Evolutionary conservation across 2,113 vertebrate species (phyloP), one percentile per base, ranked within the genome.

Genomic region (Ammodramus savannarum): DNA sequence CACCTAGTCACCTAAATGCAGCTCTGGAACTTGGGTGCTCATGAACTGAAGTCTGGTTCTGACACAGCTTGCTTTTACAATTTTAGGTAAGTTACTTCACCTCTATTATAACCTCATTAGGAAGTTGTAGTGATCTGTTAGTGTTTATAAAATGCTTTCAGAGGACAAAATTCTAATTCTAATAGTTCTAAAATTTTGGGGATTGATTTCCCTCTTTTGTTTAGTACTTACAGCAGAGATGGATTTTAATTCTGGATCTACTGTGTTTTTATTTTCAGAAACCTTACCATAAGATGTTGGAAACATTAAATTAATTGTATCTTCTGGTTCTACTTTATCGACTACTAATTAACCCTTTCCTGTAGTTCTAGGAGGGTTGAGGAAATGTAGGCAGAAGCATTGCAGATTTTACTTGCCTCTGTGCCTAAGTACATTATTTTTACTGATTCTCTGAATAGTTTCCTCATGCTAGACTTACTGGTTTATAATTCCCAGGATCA

Each of bases 401-500:
- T 69, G 77, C 39, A 82, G 90, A 16, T 91, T 91, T 88, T 66
- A 67, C 71, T 54, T 93, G 39, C 39, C 67, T 87, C 6, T 76
- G 25, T 48, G 49, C 68, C 68, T 83, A 63, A 69, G 55, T 22
- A 46, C 79, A 73, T 72, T 79, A 51, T 91, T 93, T 91, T 86
- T 38, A 80, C 61, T 49, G 65, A 93, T 95, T 95, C 63, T 79
- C 87, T 29, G 31, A 81, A 94, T 14, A 78, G 72, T 87, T 68
- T 84, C 88, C 62, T 66, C 55, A 3, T 41, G 73, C 85, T 83
- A 55, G 55, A 91, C 71, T 79, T 76, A 93, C 39, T 63, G 43
- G 31, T 92, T 87, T 59, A 72, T 82, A 97, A 96, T 95, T 96
- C 91, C 85, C 95, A 94, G 63, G 90, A 93, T 95, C 87, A 95